Conservation (phyloP, 1,140 invertebrate species). For the Aphelenchoides fujianensis region DNA sequence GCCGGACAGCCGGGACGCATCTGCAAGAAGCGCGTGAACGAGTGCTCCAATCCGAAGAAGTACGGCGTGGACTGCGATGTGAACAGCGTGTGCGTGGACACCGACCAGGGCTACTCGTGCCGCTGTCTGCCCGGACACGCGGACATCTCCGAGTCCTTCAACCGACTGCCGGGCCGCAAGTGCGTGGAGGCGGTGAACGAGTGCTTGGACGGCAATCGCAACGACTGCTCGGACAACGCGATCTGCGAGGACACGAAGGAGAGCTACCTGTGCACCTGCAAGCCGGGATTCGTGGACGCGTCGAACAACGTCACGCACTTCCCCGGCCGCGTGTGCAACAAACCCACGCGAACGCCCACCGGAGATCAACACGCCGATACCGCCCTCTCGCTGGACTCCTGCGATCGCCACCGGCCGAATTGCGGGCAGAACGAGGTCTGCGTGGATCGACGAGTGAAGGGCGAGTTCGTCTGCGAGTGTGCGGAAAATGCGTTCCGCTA, state of each 20-base stretch:
- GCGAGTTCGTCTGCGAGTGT: slow-evolving; percentile 52
- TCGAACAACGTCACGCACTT: slow-evolving; percentile 57
- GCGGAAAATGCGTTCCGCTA: slow-evolving; percentile 49
- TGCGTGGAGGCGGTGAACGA: slow-evolving; percentile 76
- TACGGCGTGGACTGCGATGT: slow-evolving; percentile 56
- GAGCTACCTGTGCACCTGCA: slow-evolving; percentile 30
- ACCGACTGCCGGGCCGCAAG: slow-evolving; percentile 52
- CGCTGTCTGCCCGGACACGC: slow-evolving; percentile 61
- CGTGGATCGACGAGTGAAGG: slow-evolving; percentile 37
- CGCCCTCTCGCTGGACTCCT: slow-evolving; percentile 37
- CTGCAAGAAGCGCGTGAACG: slow-evolving; percentile 53
- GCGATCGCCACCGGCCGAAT: slow-evolving; percentile 33
- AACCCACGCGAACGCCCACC: slow-evolving; percentile 45
- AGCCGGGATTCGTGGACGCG: slow-evolving; percentile 56
- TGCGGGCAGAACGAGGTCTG: slow-evolving; percentile 56
- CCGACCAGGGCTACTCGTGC: slow-evolving; percentile 55
- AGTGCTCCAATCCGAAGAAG: slow-evolving; percentile 46
- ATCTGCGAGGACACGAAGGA: slow-evolving; percentile 75
- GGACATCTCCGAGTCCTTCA: slow-evolving; percentile 61
- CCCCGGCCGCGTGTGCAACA: slow-evolving; percentile 58
- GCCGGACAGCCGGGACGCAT: slow-evolving; percentile 46
- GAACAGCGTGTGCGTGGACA: slow-evolving; percentile 60
- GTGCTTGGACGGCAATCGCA: slow-evolving; percentile 76
- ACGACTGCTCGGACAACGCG: slow-evolving; percentile 80
- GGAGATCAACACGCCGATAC: slow-evolving; percentile 21